Evolutionary conservation across 2,113 vertebrate genomes (phyloP).

Genomic region (Menidia beryllina): DNA sequence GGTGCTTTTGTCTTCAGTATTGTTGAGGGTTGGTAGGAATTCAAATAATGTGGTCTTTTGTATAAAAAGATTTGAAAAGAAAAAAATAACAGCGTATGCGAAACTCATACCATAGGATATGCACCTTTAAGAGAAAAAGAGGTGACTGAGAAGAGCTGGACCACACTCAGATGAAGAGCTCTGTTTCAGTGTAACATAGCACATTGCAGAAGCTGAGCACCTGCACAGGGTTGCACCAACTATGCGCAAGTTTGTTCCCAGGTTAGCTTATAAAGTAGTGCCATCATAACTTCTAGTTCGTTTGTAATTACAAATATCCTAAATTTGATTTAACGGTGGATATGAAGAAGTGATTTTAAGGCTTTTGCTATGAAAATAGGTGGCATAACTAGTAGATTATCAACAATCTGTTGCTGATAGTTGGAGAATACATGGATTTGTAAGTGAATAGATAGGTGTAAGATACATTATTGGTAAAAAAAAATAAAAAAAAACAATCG

Average conservation of each 20-base stretch:
- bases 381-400: conserved; percentile 23
- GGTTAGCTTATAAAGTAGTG: conserved; percentile 44
- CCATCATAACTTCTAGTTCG: conserved; percentile 44
- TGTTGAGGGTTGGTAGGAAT: conserved; percentile 64
- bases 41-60: conserved; percentile 69
- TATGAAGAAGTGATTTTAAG: neutral
- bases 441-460: conserved; percentile 27
- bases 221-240: conserved; percentile 72
- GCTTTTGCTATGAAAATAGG: conserved; percentile 23
- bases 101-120: conserved; percentile 52
- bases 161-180: conserved; percentile 53
- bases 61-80: conserved; percentile 40
- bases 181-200: conserved; percentile 67
- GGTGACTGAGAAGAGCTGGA: conserved; percentile 51
- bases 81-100: conserved; percentile 45
- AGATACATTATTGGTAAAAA: conserved; percentile 16
- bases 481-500: too few relatives aligned
- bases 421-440: conserved; percentile 35
- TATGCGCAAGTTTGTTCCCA: conserved; percentile 71
- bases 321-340: conserved; percentile 29
- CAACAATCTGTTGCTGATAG: conserved; percentile 21
- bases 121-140: conserved; percentile 40
- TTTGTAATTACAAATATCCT: conserved; percentile 50
- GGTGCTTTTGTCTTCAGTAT: conserved; percentile 57
- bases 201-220: conserved; percentile 58